These are phyloP conservation scores for Scomber colias DNA, from an alignment of 2,113 vertebrate species.

Conservation along the genomic window DNA sequence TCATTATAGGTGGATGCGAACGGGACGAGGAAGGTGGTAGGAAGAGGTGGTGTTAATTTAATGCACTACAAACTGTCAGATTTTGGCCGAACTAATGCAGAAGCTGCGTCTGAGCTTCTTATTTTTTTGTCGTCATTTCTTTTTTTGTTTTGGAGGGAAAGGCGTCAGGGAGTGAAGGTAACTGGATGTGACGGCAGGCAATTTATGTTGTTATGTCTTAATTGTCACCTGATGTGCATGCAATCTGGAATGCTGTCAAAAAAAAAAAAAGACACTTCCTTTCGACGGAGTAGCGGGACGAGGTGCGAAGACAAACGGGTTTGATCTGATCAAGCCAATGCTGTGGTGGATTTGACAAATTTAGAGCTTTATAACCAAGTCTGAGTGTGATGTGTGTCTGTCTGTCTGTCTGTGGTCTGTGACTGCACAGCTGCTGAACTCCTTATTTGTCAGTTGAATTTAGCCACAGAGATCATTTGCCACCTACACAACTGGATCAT, in stretches of 20 bases:
- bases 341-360: constrained; percentile 29
- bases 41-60: constrained; percentile 66
- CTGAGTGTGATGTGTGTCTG: background rate
- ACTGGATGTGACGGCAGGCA: constrained; percentile 84
- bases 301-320: constrained; percentile 35
- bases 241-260: constrained; percentile 82
- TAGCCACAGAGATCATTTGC: background rate
- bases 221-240: constrained; percentile 85
- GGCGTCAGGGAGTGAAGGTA: constrained; percentile 72
- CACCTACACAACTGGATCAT: background rate
- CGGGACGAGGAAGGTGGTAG: constrained; percentile 47
- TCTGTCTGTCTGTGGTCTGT: background rate
- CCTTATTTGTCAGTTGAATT: background rate
- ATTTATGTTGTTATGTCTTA: constrained; percentile 86
- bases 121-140: constrained; percentile 17
- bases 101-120: constrained; percentile 5
- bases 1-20: constrained; percentile 73
- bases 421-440: background rate
- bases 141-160: constrained; percentile 58
- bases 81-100: constrained; percentile 51
- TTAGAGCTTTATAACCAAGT: constrained; percentile 6
- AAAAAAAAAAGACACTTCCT: constrained; percentile 58
- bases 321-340: constrained; percentile 33
- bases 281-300: constrained; percentile 32
- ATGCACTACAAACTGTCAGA: constrained; percentile 66